Evolutionary conservation across 2,888 invertebrate species (phyloP).

Genomic region (Dioctria rufipes): DNA sequence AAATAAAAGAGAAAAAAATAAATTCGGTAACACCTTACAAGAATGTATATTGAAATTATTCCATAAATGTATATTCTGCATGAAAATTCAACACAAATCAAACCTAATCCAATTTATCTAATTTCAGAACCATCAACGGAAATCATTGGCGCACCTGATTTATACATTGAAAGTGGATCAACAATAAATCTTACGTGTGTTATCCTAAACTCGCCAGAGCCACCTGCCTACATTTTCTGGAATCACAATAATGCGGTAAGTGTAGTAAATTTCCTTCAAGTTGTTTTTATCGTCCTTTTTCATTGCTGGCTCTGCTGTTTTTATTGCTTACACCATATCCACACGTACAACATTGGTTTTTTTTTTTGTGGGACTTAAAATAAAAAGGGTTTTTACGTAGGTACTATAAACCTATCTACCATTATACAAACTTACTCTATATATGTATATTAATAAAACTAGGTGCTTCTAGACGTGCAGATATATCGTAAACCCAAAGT

Average conservation of each 20-base stretch:
- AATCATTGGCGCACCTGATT: conserved; percentile 91
- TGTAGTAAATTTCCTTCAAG: conserved; percentile 61
- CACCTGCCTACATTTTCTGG: conserved; percentile 95
- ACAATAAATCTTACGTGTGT: conserved; percentile 96
- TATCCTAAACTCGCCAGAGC: conserved; percentile 91
- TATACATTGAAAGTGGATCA: conserved; percentile 93
- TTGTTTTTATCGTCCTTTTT: conserved; percentile 4
- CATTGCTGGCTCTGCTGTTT: not conserved
- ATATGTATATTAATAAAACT: too few species aligned
- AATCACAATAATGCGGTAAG: conserved; percentile 94
- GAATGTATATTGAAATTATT: too few species aligned
- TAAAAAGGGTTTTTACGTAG: not conserved
- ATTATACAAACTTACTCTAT: too few species aligned
- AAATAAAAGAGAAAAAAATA: not conserved
- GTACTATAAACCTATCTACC: not conserved
- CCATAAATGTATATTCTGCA: not conserved
- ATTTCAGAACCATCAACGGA: conserved; percentile 91
- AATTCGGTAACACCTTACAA: too few species aligned
- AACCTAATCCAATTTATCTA: conserved; percentile 16
- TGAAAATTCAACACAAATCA: conserved; percentile 15
- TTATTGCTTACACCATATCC: conserved; percentile 20
- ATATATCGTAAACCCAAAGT: not conserved
- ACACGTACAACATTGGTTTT: not conserved
- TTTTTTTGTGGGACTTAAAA: not conserved
- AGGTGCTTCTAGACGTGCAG: too few species aligned